phyloP scores from a whole-genome alignment of 2,888 invertebrate genomes.

The Axea sp. region DNA sequence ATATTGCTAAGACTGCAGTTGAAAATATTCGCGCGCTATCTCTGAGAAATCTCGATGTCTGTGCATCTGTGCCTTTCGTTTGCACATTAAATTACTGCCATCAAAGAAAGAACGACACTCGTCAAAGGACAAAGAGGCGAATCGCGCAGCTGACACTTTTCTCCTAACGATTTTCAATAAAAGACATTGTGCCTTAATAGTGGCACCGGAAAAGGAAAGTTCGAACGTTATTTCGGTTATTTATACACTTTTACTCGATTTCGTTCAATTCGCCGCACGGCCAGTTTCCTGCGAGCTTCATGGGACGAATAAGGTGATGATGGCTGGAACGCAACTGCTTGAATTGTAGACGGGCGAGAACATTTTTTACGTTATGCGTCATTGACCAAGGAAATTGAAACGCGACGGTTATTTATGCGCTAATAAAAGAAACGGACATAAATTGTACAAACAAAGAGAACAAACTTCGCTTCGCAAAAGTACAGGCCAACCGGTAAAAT shows the following conservation, averaged over 20 bases:
- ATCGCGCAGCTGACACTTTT: conserved; percentile 46
- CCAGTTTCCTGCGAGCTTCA: too few relatives aligned
- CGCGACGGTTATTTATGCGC: conserved; percentile 23
- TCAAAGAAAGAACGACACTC: conserved; percentile 23
- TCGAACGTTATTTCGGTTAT: conserved; percentile 27
- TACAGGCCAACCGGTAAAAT: too few relatives aligned
- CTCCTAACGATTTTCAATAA: conserved; percentile 46
- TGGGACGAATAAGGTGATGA: conserved; percentile 33
- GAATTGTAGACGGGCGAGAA: not conserved
- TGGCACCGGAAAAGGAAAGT: conserved; percentile 16
- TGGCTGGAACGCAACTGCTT: conserved; percentile 16
- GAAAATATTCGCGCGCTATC: too few relatives aligned
- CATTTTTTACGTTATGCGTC: conserved; percentile 25
- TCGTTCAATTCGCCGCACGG: conserved; percentile 5
- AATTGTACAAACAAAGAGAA: not conserved
- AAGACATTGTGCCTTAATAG: conserved; percentile 34
- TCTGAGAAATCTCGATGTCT: too few relatives aligned
- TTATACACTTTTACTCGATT: conserved; percentile 22
- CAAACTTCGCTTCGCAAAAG: too few relatives aligned
- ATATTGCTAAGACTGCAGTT: too few relatives aligned
- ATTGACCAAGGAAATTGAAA: conserved; percentile 24
- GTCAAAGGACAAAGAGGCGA: conserved; percentile 30
- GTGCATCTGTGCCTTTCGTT: conserved; percentile 16
- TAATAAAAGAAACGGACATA: conserved; percentile 3
- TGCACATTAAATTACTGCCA: not conserved